Evolutionary conservation across 2,113 vertebrate species (phyloP).

Genomic region (Sebastes fasciatus): DNA sequence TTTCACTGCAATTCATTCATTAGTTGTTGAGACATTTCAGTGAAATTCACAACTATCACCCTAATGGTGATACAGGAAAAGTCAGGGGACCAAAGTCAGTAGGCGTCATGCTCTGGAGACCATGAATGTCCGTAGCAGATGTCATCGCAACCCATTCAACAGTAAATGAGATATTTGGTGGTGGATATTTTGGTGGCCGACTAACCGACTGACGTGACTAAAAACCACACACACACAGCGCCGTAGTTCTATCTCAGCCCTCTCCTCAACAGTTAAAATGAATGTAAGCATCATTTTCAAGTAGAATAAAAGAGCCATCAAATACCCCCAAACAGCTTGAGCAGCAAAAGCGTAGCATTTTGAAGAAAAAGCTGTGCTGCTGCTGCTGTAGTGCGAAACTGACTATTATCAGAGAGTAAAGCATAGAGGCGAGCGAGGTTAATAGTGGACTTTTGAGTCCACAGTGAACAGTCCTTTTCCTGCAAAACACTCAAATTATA

Average conservation of each 20-base stretch:
- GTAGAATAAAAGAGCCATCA: conserved; percentile 1
- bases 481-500: conserved; percentile 14
- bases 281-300: conserved; percentile 26
- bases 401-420: conserved; percentile 15
- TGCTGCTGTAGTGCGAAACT: neutral
- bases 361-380: conserved; percentile 12
- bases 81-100: neutral
- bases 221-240: neutral
- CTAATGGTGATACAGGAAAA: neutral
- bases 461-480: neutral
- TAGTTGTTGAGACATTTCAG: neutral
- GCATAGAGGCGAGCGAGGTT: neutral
- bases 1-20: neutral
- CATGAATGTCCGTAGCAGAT: neutral
- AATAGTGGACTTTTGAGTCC: conserved; percentile 11
- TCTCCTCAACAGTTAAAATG: conserved; percentile 16
- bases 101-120: neutral
- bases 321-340: conserved; percentile 15
- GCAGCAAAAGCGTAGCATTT: conserved; percentile 14
- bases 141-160: neutral
- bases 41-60: neutral
- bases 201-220: neutral
- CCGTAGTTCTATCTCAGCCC: neutral
- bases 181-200: neutral
- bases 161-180: conserved; percentile 9